Evolutionary conservation across 53 echinoderm and acorn worm species (phyloP), one percentile per base, ranked within the genome.

Genomic region (Glandiceps talaboti): DNA sequence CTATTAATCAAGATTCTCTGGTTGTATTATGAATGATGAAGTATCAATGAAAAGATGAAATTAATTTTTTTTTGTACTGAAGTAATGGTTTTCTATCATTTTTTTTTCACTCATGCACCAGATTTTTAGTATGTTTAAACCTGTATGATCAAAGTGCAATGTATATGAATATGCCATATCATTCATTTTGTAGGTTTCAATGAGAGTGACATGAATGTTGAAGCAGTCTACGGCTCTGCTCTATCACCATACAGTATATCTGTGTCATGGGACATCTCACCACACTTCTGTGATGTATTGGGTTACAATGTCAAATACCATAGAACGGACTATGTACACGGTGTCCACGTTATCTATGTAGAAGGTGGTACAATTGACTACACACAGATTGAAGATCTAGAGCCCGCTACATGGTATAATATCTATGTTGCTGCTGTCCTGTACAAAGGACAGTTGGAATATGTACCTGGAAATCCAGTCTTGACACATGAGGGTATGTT

Each of bases 281-380:
- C 74, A 30, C 84, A 80, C 82, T 85, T 76, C 83, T 94, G 94
- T 77, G 94, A 94, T 29, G 85, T 94, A 76, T 27, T 32, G n/a
- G 92, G 88, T 30, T 94, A 94, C 83, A 45, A 33, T 32, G 85
- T 94, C 30, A 29, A 74, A 25, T 78, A 78, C 79, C 64, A 45
- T 20, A 45, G 64, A 45, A 45, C 6, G 64, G 64, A 45, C 64
- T 45, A 12, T 45, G 64, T 20, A 12, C 6, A 20, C 6, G 32
- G 32, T 0, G 83, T 31, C 80, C 33, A 73, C 0, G 31, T 45
- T 26, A 27, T 32, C 25, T 73, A 78, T 28, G 86, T 94, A 1
- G 80, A 76, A 28, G 94, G 90, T 30, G 92, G 86, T 6, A 76
- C 76, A 29, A 79, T 78, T 0, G 78, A 82, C 30, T n/a, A 72